These are phyloP conservation scores for Scaptomyza reducta DNA, from an alignment of 2,888 invertebrate genomes.

Conservation along the genomic window DNA sequence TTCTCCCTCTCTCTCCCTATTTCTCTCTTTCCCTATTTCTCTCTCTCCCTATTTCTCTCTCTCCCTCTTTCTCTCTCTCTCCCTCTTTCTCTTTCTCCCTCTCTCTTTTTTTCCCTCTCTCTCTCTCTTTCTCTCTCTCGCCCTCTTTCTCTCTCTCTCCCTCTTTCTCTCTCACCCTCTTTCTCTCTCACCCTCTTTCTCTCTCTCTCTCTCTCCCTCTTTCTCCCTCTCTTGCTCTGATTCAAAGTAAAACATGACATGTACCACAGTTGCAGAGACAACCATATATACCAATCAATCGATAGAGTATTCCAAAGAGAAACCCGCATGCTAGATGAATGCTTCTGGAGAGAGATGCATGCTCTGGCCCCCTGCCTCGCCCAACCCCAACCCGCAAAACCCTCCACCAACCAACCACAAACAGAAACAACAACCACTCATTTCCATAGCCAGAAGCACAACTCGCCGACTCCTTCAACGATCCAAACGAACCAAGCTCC, in stretches of 20 bases:
- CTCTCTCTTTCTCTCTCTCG: constrained; percentile 21
- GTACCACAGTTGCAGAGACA: not conserved
- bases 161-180: not conserved
- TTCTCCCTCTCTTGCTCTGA: constrained; percentile 1
- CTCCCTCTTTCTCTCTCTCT: constrained; percentile 1
- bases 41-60: not conserved
- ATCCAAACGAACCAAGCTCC: not conserved
- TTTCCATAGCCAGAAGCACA: too few species aligned
- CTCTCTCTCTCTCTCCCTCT: constrained; percentile 1
- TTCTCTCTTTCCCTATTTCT: constrained; percentile 12
- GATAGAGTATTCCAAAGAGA: not conserved
- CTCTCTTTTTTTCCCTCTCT: constrained; percentile 10
- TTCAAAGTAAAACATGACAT: constrained; percentile 5
- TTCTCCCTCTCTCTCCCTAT: too few species aligned
- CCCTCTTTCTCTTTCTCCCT: constrained; percentile 8
- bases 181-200: constrained; percentile 1
- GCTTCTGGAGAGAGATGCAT: constrained; percentile 20
- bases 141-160: not conserved
- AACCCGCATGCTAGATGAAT: constrained; percentile 29
- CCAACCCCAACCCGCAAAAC: not conserved
- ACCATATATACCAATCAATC: not conserved
- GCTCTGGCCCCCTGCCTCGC: not conserved
- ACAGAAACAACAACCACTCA: too few species aligned
- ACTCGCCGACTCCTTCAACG: too few species aligned
- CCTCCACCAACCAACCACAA: not conserved